These are phyloP conservation scores for Nebria ingens DNA, from an alignment of 1,140 invertebrate genomes.

Conservation along the genomic window DNA sequence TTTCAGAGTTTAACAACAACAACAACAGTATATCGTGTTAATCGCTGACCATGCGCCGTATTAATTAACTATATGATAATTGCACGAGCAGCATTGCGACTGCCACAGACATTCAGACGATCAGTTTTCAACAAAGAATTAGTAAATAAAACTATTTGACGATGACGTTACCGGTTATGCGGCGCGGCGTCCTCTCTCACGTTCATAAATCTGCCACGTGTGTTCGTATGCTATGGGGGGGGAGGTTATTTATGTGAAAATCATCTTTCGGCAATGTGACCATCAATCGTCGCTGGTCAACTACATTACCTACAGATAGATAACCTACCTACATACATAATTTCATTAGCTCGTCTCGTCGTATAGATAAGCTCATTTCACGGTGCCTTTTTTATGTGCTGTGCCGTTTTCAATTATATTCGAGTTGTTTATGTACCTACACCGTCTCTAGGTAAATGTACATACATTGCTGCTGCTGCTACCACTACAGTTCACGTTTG, in stretches of 20 bases:
- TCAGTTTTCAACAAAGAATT: no score
- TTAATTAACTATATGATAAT: no score
- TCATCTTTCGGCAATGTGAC: not conserved
- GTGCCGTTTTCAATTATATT: constrained; percentile 7
- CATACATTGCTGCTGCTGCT: not conserved
- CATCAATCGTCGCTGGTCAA: constrained; percentile 1
- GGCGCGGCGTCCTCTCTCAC: no score
- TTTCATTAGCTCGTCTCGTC: not conserved
- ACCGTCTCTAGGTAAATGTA: not conserved
- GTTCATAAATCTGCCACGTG: constrained; percentile 1
- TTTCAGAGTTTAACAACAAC: no score
- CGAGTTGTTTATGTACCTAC: not conserved
- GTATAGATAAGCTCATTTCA: constrained; percentile 7
- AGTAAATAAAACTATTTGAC: no score
- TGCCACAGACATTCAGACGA: no score
- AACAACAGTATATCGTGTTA: no score
- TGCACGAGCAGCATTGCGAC: no score
- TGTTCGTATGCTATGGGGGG: not conserved
- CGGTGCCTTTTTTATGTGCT: constrained; percentile 5
- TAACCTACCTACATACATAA: not conserved
- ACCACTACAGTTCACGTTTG: no score
- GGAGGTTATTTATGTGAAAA: not conserved
- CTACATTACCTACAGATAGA: not conserved
- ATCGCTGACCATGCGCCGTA: no score
- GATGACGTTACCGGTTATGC: no score